Evolutionary conservation across 2,888 invertebrate species (phyloP).

Genomic region (Drosophila stalkeri): DNA sequence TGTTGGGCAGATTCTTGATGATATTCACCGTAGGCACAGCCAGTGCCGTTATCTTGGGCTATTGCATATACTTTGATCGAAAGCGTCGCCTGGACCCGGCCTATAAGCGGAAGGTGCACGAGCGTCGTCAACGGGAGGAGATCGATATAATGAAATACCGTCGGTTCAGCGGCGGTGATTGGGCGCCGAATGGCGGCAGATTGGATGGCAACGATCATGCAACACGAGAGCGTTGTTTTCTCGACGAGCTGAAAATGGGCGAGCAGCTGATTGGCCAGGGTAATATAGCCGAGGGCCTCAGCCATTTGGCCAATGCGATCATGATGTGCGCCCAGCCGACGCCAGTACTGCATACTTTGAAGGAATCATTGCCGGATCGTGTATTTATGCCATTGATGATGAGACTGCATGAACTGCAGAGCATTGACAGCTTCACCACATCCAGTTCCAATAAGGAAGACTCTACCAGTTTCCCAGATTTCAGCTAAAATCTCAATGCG

Average conservation of each 20-base stretch:
- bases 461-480: conserved; percentile 8
- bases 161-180: background rate
- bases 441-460: conserved; percentile 17
- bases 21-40: conserved; percentile 25
- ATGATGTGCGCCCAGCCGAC: conserved; percentile 34
- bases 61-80: conserved; percentile 54
- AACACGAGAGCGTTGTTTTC: conserved; percentile 8
- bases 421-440: background rate
- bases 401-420: conserved; percentile 14
- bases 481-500: background rate
- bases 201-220: background rate
- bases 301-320: conserved; percentile 40
- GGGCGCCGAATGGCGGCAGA: background rate
- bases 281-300: conserved; percentile 20
- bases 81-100: conserved; percentile 52
- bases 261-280: conserved; percentile 30
- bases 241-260: conserved; percentile 28
- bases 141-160: background rate
- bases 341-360: conserved; percentile 12
- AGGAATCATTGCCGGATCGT: conserved; percentile 18
- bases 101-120: conserved; percentile 40
- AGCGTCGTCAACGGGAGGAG: conserved; percentile 24
- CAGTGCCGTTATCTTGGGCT: conserved; percentile 28
- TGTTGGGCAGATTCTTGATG: conserved; percentile 16
- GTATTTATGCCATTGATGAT: conserved; percentile 15